These are phyloP conservation scores for Puffinus mauretanicus DNA, from an alignment of 2,113 vertebrate species.

Conservation along the genomic window DNA sequence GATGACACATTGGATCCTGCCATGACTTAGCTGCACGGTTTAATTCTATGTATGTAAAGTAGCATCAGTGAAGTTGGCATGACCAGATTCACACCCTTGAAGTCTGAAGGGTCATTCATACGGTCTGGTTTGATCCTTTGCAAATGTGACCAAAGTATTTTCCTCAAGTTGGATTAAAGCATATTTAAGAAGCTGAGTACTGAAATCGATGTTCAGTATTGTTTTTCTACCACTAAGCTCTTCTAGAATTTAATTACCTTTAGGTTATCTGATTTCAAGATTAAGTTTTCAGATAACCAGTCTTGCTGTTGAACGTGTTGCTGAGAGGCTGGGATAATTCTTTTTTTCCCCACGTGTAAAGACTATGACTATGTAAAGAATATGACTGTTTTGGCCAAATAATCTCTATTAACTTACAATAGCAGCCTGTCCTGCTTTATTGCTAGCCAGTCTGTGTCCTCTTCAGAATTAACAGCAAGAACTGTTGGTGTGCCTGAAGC, in stretches of 20 bases:
- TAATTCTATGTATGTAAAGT: background rate
- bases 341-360: background rate
- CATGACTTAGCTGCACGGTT: background rate
- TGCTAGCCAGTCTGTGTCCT: background rate
- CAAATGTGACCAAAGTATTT: background rate
- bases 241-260: constrained; percentile 3
- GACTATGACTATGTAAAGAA: background rate
- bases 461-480: background rate
- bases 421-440: background rate
- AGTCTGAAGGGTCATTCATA: background rate
- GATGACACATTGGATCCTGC: background rate
- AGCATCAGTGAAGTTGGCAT: background rate
- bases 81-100: background rate
- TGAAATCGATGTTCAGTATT: background rate
- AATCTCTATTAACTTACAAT: background rate
- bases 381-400: background rate
- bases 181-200: background rate
- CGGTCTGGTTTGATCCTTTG: background rate
- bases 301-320: background rate
- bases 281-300: background rate
- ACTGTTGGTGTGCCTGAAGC: background rate
- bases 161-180: background rate
- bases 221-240: background rate
- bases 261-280: constrained; percentile 39
- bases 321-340: background rate